A percentile compares a stretch with the other conserved stretches of the same genome.
Conservation (phyloP, 2,113 vertebrate genomes). For the Hippocampus abdominalis region DNA sequence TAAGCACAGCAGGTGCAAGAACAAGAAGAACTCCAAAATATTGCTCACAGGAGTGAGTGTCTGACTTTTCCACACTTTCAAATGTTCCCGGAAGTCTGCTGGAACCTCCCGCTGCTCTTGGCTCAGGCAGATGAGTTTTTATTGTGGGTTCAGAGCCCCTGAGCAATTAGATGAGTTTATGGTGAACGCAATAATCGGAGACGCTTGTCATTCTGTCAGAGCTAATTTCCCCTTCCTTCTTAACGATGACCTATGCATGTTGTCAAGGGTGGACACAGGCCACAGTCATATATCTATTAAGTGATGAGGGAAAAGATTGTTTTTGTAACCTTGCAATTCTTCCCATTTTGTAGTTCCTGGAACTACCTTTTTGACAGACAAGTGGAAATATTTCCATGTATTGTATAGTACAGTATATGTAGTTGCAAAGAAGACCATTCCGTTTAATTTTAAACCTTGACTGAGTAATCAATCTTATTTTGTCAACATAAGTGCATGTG, state of each 20-base stretch:
- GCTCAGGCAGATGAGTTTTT: slow-evolving; percentile 62
- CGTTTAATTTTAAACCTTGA: neutral
- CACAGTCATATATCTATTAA: slow-evolving; percentile 17
- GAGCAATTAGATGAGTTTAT: slow-evolving; percentile 73
- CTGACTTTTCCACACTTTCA: slow-evolving; percentile 26
- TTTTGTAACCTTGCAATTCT: slow-evolving; percentile 36
- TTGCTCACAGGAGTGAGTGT: neutral
- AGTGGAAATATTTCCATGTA: neutral
- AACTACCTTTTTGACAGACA: slow-evolving; percentile 9
- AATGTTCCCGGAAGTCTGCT: slow-evolving; percentile 59
- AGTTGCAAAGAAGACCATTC: neutral
- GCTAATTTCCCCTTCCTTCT: slow-evolving; percentile 54
- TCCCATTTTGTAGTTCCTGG: slow-evolving; percentile 36
- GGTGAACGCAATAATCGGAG: slow-evolving; percentile 63
- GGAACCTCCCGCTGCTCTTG: slow-evolving; percentile 50
- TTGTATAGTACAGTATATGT: neutral
- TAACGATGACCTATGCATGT: slow-evolving; percentile 42
- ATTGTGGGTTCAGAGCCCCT: slow-evolving; percentile 65
- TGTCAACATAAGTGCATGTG: no score
- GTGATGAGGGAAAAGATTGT: slow-evolving; percentile 19
- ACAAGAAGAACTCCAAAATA: neutral
- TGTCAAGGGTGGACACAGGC: slow-evolving; percentile 46
- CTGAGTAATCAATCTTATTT: no score
- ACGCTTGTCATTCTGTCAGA: slow-evolving; percentile 69
- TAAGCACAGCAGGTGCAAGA: slow-evolving; percentile 5